These are phyloP conservation scores for Chondrilla cf. caribensis DNA, from an alignment of 37 sponge, comb jelly and placozoan species.

Conservation along the genomic window DNA sequence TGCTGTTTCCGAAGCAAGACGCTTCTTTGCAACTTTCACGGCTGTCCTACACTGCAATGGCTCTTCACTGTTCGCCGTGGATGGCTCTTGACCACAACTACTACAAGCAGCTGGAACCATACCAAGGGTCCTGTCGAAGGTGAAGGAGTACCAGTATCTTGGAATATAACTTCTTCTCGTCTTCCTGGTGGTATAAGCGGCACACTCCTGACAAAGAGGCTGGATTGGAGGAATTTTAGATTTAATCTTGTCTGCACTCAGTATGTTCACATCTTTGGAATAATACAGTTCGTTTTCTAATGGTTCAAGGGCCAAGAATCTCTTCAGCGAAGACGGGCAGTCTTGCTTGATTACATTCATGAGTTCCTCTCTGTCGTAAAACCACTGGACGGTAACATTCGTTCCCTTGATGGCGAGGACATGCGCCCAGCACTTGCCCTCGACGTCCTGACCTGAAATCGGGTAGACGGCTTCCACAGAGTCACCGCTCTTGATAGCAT, in stretches of 20 bases:
- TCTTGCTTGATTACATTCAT: neutral
- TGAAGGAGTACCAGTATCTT: neutral
- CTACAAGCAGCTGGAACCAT: neutral
- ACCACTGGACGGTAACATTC: slow-evolving; percentile 16
- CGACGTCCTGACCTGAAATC: too few relatives aligned
- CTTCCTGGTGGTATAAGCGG: neutral
- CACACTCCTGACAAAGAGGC: neutral
- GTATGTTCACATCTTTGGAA: neutral
- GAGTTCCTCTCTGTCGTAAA: neutral
- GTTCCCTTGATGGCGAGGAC: too few relatives aligned
- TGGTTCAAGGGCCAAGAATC: neutral
- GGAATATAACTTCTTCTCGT: neutral
- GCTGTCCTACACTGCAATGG: too few relatives aligned
- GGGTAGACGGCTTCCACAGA: too few relatives aligned
- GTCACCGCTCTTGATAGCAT: too few relatives aligned
- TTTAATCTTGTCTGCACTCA: neutral
- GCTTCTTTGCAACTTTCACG: neutral
- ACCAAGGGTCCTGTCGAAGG: neutral
- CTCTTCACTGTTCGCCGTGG: neutral
- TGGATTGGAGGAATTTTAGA: neutral
- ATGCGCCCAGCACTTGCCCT: too few relatives aligned
- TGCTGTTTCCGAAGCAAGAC: neutral
- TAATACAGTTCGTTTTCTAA: neutral
- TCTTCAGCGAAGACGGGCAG: neutral
- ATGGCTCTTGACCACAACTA: neutral